Percentiles rank a stretch among this genome's conserved stretches.
Evolutionary conservation across 2,797 vertebrate species (phyloP).

Genomic region (Coilia nasus): DNA sequence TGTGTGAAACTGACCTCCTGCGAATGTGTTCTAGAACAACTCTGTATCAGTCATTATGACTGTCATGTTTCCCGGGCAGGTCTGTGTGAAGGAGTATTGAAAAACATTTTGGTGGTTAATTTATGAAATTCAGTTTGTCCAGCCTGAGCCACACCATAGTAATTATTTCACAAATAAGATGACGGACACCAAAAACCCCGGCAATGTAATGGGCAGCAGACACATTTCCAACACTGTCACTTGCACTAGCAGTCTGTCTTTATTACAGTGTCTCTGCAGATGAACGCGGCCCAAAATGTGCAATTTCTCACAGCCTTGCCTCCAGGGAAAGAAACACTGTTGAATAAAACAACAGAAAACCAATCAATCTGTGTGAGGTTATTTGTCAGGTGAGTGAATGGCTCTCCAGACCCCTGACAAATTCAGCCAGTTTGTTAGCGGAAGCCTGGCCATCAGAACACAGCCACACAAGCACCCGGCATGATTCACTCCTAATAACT

Average conservation of each 20-base stretch:
- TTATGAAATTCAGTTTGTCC: conserved; percentile 56
- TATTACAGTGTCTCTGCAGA: conserved; percentile 48
- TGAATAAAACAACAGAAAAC: conserved; percentile 72
- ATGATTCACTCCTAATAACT: conserved; percentile 22
- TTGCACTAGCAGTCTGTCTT: conserved; percentile 45
- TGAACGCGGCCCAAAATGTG: conserved; percentile 39
- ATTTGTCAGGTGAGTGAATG: conserved; percentile 70
- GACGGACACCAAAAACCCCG: conserved; percentile 49
- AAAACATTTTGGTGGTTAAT: conserved; percentile 48
- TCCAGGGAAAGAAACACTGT: conserved; percentile 67
- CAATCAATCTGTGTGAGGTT: conserved; percentile 70
- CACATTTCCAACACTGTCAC: conserved; percentile 49
- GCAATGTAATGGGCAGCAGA: conserved; percentile 52
- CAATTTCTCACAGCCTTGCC: conserved; percentile 63
- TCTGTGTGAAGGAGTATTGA: conserved; percentile 46
- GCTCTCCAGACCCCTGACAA: conserved; percentile 58
- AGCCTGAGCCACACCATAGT: background rate
- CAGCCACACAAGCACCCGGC: background rate
- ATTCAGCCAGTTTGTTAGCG: conserved; percentile 52
- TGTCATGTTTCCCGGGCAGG: conserved; percentile 39
- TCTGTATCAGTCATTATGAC: conserved; percentile 52
- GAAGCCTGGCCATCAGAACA: background rate
- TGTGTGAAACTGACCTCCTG: background rate
- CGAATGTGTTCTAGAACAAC: background rate
- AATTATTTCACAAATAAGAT: conserved; percentile 46